A percentile compares a stretch with the other conserved stretches of the same genome.
Conservation (phyloP, 2,888 invertebrate genomes). For the Cabera pusaria region DNA sequence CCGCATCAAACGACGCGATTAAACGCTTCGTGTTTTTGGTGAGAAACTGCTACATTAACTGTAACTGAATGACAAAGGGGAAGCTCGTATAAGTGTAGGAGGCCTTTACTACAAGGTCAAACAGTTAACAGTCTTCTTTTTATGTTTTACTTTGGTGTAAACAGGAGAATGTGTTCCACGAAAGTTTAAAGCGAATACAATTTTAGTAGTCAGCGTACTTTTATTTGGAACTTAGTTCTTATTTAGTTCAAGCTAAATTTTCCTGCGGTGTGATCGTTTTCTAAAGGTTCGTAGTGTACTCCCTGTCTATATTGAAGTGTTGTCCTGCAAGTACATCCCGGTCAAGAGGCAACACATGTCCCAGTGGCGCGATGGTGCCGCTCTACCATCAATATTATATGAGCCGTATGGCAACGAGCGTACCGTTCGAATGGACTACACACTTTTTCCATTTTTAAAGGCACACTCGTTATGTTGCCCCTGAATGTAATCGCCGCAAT, state of each 20-base stretch:
- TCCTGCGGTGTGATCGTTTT: too few relatives aligned
- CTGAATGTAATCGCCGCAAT: conserved; percentile 27
- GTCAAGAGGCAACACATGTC: conserved; percentile 41
- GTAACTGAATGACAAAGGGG: conserved; percentile 8
- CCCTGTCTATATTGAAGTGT: conserved; percentile 18
- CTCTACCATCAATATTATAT: conserved; percentile 60
- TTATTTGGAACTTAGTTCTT: too few relatives aligned
- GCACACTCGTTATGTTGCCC: conserved; percentile 20
- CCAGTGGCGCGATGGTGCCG: conserved; percentile 29
- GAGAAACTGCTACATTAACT: conserved; percentile 13
- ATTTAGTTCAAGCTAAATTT: too few relatives aligned
- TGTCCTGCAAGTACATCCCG: conserved; percentile 32
- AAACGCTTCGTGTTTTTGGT: conserved; percentile 6
- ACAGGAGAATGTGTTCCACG: too few relatives aligned
- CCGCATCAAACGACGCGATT: conserved; percentile 3
- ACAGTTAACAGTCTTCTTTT: too few relatives aligned
- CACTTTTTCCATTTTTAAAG: conserved; percentile 35
- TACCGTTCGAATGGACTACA: conserved; percentile 36
- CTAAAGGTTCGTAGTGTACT: too few relatives aligned
- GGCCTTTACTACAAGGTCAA: too few relatives aligned
- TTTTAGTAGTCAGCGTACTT: too few relatives aligned
- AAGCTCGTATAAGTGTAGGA: conserved; percentile 11
- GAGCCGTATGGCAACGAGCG: conserved; percentile 37
- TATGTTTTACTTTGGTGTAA: too few relatives aligned
- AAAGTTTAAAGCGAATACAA: too few relatives aligned